A percentile compares a stretch with the other conserved stretches of the same genome.
Conservation (phyloP, 1,140 invertebrate species). For the Pseudomyrmex concolor region DNA sequence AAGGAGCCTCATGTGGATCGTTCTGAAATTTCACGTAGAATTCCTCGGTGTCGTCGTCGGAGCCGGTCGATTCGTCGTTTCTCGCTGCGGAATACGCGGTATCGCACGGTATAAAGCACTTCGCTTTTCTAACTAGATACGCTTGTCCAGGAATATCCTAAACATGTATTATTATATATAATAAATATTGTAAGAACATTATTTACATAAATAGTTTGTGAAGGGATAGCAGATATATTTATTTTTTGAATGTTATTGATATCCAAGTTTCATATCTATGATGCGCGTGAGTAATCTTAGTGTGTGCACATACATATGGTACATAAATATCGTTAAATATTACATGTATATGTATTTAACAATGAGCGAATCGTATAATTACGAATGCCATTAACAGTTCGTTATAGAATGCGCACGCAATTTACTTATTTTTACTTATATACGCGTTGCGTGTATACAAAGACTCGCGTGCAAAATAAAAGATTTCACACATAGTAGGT, state of each 20-base stretch:
- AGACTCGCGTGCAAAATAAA: background rate
- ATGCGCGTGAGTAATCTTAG: too few species aligned
- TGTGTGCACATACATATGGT: too few species aligned
- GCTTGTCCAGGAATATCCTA: conserved; percentile 78
- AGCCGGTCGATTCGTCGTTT: conserved; percentile 44
- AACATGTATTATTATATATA: background rate
- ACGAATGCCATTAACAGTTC: background rate
- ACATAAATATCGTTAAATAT: too few species aligned
- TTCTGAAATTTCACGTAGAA: conserved; percentile 63
- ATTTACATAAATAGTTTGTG: too few species aligned
- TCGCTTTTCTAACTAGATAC: conserved; percentile 77
- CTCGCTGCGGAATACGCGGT: background rate
- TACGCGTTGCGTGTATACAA: background rate
- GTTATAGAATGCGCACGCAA: background rate
- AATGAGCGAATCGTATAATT: background rate
- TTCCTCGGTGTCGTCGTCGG: conserved; percentile 38
- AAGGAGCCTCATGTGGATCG: conserved; percentile 80
- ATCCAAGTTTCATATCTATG: too few species aligned
- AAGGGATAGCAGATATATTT: background rate
- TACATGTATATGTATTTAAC: too few species aligned
- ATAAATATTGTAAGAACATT: background rate
- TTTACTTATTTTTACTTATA: background rate
- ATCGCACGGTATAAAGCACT: conserved; percentile 73
- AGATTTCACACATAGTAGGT: background rate
- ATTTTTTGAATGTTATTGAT: background rate